Base-by-base conservation (phyloP, 2,113 vertebrate species). In the Plecotus auritus region DNA sequence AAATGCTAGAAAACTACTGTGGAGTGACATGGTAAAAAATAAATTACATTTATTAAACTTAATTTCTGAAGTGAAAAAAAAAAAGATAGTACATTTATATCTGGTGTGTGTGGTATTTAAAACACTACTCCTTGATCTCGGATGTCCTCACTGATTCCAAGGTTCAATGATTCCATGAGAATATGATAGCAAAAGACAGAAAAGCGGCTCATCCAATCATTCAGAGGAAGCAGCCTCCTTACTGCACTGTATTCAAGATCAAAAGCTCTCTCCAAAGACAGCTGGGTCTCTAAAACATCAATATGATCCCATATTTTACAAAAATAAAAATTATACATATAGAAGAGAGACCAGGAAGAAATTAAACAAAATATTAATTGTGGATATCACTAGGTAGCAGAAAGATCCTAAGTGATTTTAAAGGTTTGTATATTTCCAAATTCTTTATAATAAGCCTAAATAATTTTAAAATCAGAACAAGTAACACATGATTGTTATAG, bases 41-140 rank as follows among this genome's bases (percentile, higher is more conserved):
- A 70, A 83, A 56, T 64, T 40, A 30, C 14, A 64, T 67, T 73
- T 84, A 70, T 78, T 73, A 93, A 93, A 84, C 28, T 72, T 93
- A 47, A 69, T 88, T 93, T 90, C 54, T 84, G 70, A 92, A 90
- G 73, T 78, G 5, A 51, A 94, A 85, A 59, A 49, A 59, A 49
- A 89, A 80, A 26, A 59, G 16, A 70, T 17, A 84, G 28, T 30
- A 86, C 11, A 45, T 76, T 69, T 74, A 9, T 51, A 80, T 69
- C 66, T 64, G 37, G 6, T 35, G 13, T 49, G 22, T n/a, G 20
- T n/a, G 23, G 37, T 30, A 73, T 51, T 88, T 88, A 89, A 88
- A 89, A 73, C 17, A 32, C 28, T 7, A 7, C 14, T 66, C 61
- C 17, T 40, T 78, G 45, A 91, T n/a, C 47, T 66, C 69, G 16